Evolutionary conservation across 2,888 invertebrate genomes (phyloP), one percentile per base, ranked within the genome.

Genomic region (Bimastos eiseni): DNA sequence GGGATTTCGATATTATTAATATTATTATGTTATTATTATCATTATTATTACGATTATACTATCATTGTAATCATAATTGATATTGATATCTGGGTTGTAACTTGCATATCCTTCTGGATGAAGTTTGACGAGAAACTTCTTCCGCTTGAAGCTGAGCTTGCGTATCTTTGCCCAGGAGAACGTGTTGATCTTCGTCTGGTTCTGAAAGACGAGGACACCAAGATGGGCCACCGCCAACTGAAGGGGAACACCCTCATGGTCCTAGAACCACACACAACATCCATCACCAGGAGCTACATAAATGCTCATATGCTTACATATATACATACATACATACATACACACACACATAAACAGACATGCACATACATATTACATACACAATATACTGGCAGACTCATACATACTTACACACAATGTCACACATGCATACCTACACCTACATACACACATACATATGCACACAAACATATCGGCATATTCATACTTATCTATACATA

Each of bases 111-210:
- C 96, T 92, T 99, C 99, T 0, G 99, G 98, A 95, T 99, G 99
- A 91, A 99, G 96, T 96, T 99, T 99, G 93, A 99, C 98, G 90
- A 99, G 96, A 95, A 99, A 98, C 95, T 97, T 97, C 96, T 99
- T 99, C 94, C 99, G 96, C 95, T 99, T 99, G 96, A 99, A 99
- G 92, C 98, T 99, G 93, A 99, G 97, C 96, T 99, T 99, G 92
- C 99, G 96, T 93, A 99, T 98, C 96, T 99, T 99, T 91, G 99
- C 99, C 99, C 99, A 99, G 92, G 98, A 99, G 96, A 99, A 99
- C 83, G 99, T 99, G 96, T 98, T 99, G 94, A 99, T 99, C 96
- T 98, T 98, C 89, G 98, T 98, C 94, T 97, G 97, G 95, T 98
- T 97, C 96, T 99, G 99, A 96, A 98, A 99, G 93, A 99, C 98